Conservation (phyloP, 2,113 vertebrate species). For the Microtus ochrogaster region DNA sequence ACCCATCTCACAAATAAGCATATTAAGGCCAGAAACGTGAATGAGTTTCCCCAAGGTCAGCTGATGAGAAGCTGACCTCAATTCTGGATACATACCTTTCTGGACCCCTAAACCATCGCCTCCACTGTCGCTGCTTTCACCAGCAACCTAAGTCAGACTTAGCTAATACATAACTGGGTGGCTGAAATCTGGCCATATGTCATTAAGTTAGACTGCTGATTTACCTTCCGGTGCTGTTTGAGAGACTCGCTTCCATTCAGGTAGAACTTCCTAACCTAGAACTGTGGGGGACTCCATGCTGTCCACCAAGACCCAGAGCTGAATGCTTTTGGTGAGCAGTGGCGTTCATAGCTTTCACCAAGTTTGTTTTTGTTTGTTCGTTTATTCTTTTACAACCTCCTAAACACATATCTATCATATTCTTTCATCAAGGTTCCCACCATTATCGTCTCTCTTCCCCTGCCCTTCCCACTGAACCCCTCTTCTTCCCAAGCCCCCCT, state of each 20-base stretch:
- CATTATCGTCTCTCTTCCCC: neutral
- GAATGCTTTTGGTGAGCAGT: neutral
- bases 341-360: neutral
- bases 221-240: neutral
- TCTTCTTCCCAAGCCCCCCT: no score
- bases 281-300: neutral
- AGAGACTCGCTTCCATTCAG: neutral
- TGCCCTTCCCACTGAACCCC: neutral
- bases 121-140: neutral
- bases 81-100: neutral
- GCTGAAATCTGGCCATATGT: neutral
- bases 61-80: neutral
- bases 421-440: neutral
- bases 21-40: neutral
- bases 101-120: neutral
- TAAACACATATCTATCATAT: neutral
- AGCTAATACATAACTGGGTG: neutral
- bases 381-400: neutral
- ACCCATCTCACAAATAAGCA: neutral
- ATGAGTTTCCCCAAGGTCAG: neutral
- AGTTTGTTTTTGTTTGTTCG: neutral
- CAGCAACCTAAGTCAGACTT: neutral
- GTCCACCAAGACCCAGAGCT: neutral
- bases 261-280: neutral
- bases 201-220: neutral